phyloP scores from a whole-genome alignment of 92 coral and sea anemone genomes.

The Blastomussa wellsi region DNA sequence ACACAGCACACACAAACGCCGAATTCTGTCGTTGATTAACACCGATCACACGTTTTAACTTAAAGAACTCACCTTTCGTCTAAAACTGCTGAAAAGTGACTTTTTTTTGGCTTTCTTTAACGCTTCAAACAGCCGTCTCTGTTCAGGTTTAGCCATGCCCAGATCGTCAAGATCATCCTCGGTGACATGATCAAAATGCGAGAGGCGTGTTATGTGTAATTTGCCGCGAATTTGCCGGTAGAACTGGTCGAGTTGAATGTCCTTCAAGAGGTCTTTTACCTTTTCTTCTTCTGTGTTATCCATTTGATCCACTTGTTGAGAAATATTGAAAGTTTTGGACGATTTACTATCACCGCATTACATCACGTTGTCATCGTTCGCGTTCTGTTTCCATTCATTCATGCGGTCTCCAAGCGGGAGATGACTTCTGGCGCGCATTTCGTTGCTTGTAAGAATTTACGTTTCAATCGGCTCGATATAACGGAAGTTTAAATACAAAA shows the following conservation, averaged over 20 bases:
- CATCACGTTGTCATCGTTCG: neutral
- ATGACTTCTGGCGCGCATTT: constrained; percentile 1
- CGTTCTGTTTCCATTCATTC: constrained; percentile 16
- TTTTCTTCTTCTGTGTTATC: constrained; percentile 67
- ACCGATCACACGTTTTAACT: neutral
- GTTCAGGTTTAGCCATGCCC: constrained; percentile 98
- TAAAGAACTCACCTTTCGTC: constrained; percentile 76
- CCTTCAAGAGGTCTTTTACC: constrained; percentile 65
- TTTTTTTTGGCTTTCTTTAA: constrained; percentile 84
- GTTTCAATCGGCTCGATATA: neutral
- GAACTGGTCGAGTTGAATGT: constrained; percentile 90
- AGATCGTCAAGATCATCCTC: constrained; percentile 79
- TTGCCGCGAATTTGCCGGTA: constrained; percentile 82
- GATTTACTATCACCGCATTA: neutral
- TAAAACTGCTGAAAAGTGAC: constrained; percentile 74
- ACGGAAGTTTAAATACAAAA: too few relatives aligned
- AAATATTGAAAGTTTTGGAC: neutral
- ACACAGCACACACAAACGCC: neutral
- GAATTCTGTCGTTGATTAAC: neutral
- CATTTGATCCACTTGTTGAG: constrained; percentile 21
- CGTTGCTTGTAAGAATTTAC: neutral
- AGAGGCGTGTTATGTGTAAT: constrained; percentile 79
- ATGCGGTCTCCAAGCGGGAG: neutral
- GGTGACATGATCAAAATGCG: constrained; percentile 92
- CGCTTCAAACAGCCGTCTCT: constrained; percentile 87